Evolutionary conservation across 2,888 invertebrate genomes (phyloP).

Genomic region (Eristalis pertinax): DNA sequence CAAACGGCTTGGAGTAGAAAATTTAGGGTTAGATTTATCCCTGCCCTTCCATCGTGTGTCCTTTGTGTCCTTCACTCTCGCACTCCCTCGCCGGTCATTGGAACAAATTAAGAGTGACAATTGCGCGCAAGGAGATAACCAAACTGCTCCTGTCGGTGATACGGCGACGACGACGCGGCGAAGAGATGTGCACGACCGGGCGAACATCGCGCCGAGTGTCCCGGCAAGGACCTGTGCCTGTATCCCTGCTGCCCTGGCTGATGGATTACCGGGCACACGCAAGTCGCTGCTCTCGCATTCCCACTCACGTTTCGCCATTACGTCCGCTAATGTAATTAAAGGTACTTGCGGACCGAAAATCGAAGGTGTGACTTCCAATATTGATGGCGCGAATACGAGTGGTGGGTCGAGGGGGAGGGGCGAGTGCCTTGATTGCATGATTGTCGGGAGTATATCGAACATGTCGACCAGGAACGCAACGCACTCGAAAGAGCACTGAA

Average conservation of each 20-base stretch:
- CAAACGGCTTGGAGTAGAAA: background rate
- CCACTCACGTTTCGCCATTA: background rate
- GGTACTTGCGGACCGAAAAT: background rate
- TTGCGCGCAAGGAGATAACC: background rate
- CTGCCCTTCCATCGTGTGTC: background rate
- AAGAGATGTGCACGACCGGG: background rate
- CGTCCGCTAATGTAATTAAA: background rate
- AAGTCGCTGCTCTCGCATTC: background rate
- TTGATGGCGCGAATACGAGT: background rate
- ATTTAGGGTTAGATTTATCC: conserved; percentile 1
- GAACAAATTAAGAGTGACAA: conserved; percentile 1
- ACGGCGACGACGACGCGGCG: background rate
- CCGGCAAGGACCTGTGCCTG: background rate
- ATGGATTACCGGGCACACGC: background rate
- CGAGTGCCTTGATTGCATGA: background rate
- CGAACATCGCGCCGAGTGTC: background rate
- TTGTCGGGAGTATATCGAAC: background rate
- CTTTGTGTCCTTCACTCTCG: background rate
- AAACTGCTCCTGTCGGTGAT: background rate
- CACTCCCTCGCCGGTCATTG: background rate
- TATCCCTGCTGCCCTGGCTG: background rate
- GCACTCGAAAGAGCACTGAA: background rate
- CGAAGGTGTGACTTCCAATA: conserved; percentile 1
- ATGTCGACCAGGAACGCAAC: too few species aligned
- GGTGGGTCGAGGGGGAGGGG: background rate